phyloP scores from a whole-genome alignment of 2,888 invertebrate species.

The Lasius platythorax region DNA sequence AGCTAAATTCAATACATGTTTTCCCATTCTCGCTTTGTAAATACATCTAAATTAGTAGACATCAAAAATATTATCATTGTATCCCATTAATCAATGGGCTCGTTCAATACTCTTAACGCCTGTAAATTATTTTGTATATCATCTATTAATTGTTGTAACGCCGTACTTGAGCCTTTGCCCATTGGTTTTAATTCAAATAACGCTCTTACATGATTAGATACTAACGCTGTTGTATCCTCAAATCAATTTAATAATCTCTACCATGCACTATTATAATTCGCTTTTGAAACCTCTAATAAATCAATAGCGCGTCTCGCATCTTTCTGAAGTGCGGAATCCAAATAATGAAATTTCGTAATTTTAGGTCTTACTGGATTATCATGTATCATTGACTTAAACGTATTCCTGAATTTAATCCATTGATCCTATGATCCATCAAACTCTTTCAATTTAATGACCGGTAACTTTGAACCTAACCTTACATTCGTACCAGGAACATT shows the following conservation, averaged over 20 bases:
- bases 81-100: not conserved
- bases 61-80: not conserved
- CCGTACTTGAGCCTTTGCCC: not conserved
- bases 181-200: not conserved
- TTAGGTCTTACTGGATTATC: not conserved
- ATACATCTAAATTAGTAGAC: not conserved
- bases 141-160: not conserved
- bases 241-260: not conserved
- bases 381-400: conserved; percentile 1
- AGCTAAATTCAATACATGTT: not conserved
- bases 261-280: not conserved
- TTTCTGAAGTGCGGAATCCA: not conserved
- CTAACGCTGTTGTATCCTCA: not conserved
- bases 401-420: not conserved
- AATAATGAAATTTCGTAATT: not conserved
- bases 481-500: too few species aligned
- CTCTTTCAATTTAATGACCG: not conserved
- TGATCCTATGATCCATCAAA: not conserved
- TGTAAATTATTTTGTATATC: not conserved
- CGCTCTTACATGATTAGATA: not conserved
- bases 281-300: not conserved
- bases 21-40: not conserved
- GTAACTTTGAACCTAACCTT: not conserved
- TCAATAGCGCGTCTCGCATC: not conserved
- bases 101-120: not conserved